These are phyloP conservation scores for Hyposmocoma kahamanoa DNA, from an alignment of 1,140 invertebrate genomes.

Conservation along the genomic window DNA sequence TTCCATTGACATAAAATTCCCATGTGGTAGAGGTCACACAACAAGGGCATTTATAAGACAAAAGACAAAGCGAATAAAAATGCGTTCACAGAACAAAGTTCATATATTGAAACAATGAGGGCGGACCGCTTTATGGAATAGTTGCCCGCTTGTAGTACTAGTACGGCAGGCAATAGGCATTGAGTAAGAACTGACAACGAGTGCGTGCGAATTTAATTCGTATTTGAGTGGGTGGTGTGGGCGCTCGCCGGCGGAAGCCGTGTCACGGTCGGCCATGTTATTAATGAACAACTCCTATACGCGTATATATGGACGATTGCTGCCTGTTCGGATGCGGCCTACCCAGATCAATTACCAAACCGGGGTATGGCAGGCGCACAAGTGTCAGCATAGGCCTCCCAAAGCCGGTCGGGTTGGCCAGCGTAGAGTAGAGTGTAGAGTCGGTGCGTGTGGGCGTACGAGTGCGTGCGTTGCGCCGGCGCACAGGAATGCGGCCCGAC, in stretches of 20 bases:
- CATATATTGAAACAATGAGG: no score
- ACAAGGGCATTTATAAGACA: no score
- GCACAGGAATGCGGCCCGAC: conserved; percentile 65
- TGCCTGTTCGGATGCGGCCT: conserved; percentile 24
- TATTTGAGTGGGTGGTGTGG: conserved; percentile 42
- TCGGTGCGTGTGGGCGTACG: conserved; percentile 51
- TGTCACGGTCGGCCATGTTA: conserved; percentile 55
- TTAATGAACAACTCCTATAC: conserved; percentile 55
- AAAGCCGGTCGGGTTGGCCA: conserved; percentile 28
- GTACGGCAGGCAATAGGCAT: neutral
- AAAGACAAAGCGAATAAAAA: no score
- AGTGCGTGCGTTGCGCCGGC: conserved; percentile 51
- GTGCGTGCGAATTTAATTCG: conserved; percentile 48
- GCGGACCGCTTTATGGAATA: no score
- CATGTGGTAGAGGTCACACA: neutral
- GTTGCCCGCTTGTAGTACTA: neutral
- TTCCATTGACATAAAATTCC: no score
- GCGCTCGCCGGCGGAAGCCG: conserved; percentile 53
- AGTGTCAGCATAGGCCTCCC: conserved; percentile 1
- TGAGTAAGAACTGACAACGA: conserved; percentile 13
- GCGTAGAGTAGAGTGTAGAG: conserved; percentile 22
- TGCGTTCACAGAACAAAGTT: no score
- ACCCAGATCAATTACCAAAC: conserved; percentile 1
- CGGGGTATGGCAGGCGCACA: neutral
- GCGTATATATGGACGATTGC: conserved; percentile 27